Percentiles rank a stretch among this genome's conserved stretches.
These are phyloP conservation scores for Petrocephalus schoutedeni DNA, from an alignment of 2,797 vertebrate genomes.

Conservation along the genomic window DNA sequence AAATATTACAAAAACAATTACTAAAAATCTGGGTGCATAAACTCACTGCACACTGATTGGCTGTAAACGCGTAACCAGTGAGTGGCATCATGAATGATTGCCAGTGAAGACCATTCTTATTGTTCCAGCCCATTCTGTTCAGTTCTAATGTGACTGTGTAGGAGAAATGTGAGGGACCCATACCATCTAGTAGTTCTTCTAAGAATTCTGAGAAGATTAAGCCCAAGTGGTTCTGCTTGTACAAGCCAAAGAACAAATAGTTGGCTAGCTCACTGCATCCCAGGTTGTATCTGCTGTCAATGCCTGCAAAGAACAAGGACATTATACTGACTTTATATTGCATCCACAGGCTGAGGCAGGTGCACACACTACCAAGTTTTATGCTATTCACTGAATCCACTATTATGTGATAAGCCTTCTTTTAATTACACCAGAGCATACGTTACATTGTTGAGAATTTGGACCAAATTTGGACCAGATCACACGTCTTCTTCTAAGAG, in stretches of 20 bases:
- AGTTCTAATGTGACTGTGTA: background rate
- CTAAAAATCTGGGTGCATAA: background rate
- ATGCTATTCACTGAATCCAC: background rate
- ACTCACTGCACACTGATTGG: background rate
- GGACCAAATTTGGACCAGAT: background rate
- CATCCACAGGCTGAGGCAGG: background rate
- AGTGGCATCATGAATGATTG: background rate
- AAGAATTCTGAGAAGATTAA: constrained; percentile 78
- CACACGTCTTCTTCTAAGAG: background rate
- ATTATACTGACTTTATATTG: constrained; percentile 1
- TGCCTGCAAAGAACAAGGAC: constrained; percentile 64
- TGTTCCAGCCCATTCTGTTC: background rate
- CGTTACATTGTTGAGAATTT: background rate
- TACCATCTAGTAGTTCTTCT: constrained; percentile 93
- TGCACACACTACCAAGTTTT: background rate
- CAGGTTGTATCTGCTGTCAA: constrained; percentile 93
- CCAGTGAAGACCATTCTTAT: background rate
- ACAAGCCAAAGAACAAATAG: constrained; percentile 87
- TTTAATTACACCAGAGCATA: background rate
- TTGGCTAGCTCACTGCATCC: constrained; percentile 90
- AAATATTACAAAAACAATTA: background rate
- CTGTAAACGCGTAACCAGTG: background rate
- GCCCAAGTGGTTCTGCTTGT: constrained; percentile 71
- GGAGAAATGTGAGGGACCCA: constrained; percentile 32
- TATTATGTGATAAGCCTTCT: background rate